Base-by-base conservation (phyloP, 2,797 vertebrate genomes). In the Taenioides sp. region DNA sequence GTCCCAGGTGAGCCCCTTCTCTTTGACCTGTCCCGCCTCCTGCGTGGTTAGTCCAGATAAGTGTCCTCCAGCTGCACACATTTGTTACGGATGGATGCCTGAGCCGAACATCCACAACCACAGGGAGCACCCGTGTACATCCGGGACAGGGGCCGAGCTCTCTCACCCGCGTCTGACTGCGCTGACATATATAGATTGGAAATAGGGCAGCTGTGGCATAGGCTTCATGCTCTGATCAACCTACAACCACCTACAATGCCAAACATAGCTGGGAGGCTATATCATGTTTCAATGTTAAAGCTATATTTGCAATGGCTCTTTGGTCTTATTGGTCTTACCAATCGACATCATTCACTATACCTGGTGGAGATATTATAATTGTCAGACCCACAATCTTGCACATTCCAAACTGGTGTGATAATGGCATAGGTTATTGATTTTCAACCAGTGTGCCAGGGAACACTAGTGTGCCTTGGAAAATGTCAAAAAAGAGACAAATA, bases 1-100 rank as follows among this genome's bases (percentile, higher is more conserved):
- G 84, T 87, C 91, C 85, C 89, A 72, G 76, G 83, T 84, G 91
- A 91, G 86, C 80, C 87, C 82, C 85, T 89, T 87, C 86, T 91
- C 80, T 77, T 69, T 70, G 79, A 88, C 85, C 90, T 86, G 22
- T 68, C 70, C 72, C 61, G 69, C 86, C 85, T 82, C 79, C 66
- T 37, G 86, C 54, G 78, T 74, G 20, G 65, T 57, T 28, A 75
- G 83, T 81, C 86, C 86, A 84, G 89, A 88, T 87, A 89, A 86
- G 80, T 75, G 88, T 89, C 86, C 85, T 83, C 82, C 87, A 86
- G 88, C 90, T 84, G 77, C 72, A 28, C 68, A 76, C 87, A 86
- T 93, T 92, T 89, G 90, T 92, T 85, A 91, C 81, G 83, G 79
- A 78, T 71, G 70, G 71, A 72, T 79, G 84, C 80, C 73, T 77